Evolutionary conservation across 2,113 vertebrate species (phyloP), one percentile per base, ranked within the genome.

Genomic region (Hyperopisus bebe): DNA sequence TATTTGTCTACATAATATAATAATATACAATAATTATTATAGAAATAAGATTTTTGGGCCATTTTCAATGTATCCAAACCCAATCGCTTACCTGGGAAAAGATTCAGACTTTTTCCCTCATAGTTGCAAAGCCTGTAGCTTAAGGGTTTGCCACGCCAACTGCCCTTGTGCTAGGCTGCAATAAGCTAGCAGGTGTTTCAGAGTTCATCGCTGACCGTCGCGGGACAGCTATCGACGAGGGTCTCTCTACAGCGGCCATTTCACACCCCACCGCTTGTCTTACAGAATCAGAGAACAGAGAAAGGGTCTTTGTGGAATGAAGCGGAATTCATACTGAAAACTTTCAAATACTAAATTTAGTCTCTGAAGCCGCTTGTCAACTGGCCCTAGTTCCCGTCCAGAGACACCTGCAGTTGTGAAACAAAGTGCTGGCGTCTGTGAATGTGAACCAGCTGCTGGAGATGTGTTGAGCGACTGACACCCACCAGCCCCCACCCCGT

Each of bases 301-400:
- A 31, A n/a, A 5, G 62, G 31, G 24, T 15, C 21, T n/a, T 10
- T 24, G 82, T 85, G 55, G 51, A 74, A 51, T 31, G 84, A 74
- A 50, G 42, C 31, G 50, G 74, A 84, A 88, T 90, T 89, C 62
- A 90, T 94, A 95, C 93, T 94, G 92, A 95, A 95, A 95, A 93
- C 94, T 97, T 96, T 96, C 95, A 96, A 96, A 95, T 95, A 92
- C 95, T 96, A 96, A 96, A 96, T 96, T 96, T 95, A 94, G 95
- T 93, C 93, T 87, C 91, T 95, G 95, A 93, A 93, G 92, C 84
- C 44, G 58, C 92, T 91, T 93, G 92, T 90, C 93, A 95, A 96
- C 95, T 95, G 92, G 94, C 77, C 94, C 93, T 94, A n/a, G 50
- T 87, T 94, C 95, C 24, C 89, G 10, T 15, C 8, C 27, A 31